These are phyloP conservation scores for Tupaia tana DNA, from an alignment of 2,113 vertebrate genomes.

Conservation along the genomic window DNA sequence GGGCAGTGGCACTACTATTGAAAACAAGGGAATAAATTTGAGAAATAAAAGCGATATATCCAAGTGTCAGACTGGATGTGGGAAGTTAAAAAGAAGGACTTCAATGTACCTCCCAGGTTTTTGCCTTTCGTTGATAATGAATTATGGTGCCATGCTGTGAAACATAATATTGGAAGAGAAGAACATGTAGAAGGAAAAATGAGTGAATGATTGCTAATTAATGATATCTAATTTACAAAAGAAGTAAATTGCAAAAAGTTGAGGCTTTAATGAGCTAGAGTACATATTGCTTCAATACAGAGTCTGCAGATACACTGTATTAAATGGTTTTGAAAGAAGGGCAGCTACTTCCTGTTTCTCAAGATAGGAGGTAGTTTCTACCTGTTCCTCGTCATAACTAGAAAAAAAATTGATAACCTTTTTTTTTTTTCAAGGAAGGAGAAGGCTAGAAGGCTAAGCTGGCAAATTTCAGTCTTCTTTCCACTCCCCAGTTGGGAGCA, in stretches of 20 bases:
- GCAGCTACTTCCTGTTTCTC: background rate
- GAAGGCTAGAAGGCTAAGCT: background rate
- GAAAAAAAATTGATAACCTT: background rate
- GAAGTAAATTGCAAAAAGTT: conserved; percentile 14
- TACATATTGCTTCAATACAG: background rate
- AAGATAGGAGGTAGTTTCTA: background rate
- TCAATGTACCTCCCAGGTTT: background rate
- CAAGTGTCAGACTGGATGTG: background rate
- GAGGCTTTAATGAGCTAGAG: conserved; percentile 24
- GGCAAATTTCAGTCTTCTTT: conserved; percentile 14
- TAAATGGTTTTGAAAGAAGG: conserved; percentile 8
- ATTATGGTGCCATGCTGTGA: background rate
- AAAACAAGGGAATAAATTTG: background rate
- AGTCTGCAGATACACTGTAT: background rate
- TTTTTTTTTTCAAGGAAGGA: conserved; percentile 36
- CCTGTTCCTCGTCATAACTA: background rate
- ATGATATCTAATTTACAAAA: background rate
- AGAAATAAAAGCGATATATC: conserved; percentile 14
- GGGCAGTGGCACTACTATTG: background rate
- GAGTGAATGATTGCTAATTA: background rate
- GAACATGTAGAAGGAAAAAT: background rate
- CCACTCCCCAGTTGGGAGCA: conserved; percentile 19
- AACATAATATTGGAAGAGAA: background rate
- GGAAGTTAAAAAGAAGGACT: background rate
- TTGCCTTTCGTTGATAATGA: conserved; percentile 5